Evolutionary conservation across 2,113 vertebrate species (phyloP), one percentile per base, ranked within the genome.

Genomic region (Cygnus atratus): DNA sequence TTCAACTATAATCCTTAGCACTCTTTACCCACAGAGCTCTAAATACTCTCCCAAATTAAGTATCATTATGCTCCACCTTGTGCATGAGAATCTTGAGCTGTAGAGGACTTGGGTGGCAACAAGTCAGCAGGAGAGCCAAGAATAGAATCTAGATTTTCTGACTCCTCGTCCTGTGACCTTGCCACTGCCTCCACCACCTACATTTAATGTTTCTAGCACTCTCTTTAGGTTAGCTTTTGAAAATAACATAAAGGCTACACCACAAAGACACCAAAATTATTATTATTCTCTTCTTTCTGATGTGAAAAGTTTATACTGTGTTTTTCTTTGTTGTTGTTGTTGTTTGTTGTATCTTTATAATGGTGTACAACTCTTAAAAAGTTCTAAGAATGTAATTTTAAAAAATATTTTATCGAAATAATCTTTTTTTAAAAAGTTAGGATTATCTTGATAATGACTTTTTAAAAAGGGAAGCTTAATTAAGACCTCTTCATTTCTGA

Each of bases 101-200:
- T 24, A 72, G 63, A 84, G 80, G 94, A 95, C 88, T 91, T 76
- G 74, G 55, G 92, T 96, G 95, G 88, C 81, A 95, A 92, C 96
- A 96, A 96, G 91, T 96, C 96, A 96, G 95, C 94, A 88, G 75
- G 80, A 93, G 92, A 95, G 95, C 88, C 96, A 87, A 96, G 95
- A 96, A 96, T 95, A 97, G 96, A 94, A 95, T 82, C 92, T 62
- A 91, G 74, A n/a, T 96, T 96, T 96, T 96, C 91, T 92, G 91
- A 82, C 83, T 95, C 92, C 88, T 83, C 78, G 87, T 96, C 93
- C 90, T 89, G 88, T 97, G 96, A 97, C 92, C 95, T 96, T 95
- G 93, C 95, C 92, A 77, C 54, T 77, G 93, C 86, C 84, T 95
- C 84, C 84, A 91, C 92, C 76, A 82, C 88, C 86, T 25, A 46